A percentile compares a stretch with the other conserved stretches of the same genome.
These are phyloP conservation scores for Thalassaphorura encarpata DNA, from an alignment of 1,140 invertebrate genomes.

Conservation along the genomic window DNA sequence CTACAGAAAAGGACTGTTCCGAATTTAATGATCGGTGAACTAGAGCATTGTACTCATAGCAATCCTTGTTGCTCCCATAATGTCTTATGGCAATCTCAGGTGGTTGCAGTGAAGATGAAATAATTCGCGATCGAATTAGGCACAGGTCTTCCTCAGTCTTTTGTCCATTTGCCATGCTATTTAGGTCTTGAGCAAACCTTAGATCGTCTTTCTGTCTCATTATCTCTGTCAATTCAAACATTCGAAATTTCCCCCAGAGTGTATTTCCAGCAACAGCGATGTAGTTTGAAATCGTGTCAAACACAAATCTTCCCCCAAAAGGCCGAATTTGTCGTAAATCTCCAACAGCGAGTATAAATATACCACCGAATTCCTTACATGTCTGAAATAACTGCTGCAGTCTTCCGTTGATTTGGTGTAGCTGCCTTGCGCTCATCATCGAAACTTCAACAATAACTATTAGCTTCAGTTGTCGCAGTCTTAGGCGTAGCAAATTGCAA, in stretches of 20 bases:
- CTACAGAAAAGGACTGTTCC: background rate
- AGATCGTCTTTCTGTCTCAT: conserved; percentile 8
- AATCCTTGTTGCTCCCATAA: conserved; percentile 6
- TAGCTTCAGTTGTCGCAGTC: conserved; percentile 30
- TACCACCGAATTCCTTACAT: conserved; percentile 30
- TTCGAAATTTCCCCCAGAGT: background rate
- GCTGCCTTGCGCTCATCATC: conserved; percentile 34
- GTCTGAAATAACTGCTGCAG: conserved; percentile 35
- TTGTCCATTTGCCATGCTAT: conserved; percentile 1
- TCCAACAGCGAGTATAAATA: conserved; percentile 27
- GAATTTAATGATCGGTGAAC: background rate
- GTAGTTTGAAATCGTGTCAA: background rate
- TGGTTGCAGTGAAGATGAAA: background rate
- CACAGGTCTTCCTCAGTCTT: conserved; percentile 8
- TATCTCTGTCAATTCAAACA: conserved; percentile 7
- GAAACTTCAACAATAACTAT: conserved; percentile 39
- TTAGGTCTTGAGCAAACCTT: conserved; percentile 6
- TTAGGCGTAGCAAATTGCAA: conserved; percentile 25
- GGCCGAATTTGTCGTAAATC: conserved; percentile 33
- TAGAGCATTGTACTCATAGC: background rate
- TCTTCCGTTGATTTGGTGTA: conserved; percentile 32
- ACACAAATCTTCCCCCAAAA: conserved; percentile 7
- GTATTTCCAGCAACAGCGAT: background rate
- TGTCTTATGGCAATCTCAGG: background rate
- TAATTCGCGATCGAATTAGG: conserved; percentile 1